These are phyloP conservation scores for Alviniconcha strummeri DNA, from an alignment of 2,888 invertebrate species.

Conservation along the genomic window DNA sequence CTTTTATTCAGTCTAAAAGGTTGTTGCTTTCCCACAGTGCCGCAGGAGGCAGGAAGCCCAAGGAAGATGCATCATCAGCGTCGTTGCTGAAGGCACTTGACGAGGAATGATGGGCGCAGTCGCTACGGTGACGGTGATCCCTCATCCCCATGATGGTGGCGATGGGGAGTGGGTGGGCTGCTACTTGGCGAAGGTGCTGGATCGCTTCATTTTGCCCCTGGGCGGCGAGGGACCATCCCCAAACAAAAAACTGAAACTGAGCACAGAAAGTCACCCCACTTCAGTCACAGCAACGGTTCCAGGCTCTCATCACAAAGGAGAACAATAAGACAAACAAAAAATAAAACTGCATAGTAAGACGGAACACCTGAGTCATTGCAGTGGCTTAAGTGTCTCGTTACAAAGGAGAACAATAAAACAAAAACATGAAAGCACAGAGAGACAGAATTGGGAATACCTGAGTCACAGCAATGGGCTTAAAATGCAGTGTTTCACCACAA, in stretches of 20 bases:
- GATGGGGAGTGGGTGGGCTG: not conserved
- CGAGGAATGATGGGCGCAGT: conserved; percentile 15
- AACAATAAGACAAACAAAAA: too few species aligned
- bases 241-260: conserved; percentile 58
- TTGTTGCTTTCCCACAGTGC: conserved; percentile 36
- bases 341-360: too few species aligned
- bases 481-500: too few species aligned
- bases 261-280: conserved; percentile 16
- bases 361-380: too few species aligned
- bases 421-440: too few species aligned
- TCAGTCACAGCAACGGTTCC: not conserved
- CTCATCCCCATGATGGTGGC: conserved; percentile 12
- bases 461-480: too few species aligned
- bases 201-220: conserved; percentile 13
- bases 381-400: too few species aligned
- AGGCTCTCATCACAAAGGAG: too few species aligned
- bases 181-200: conserved; percentile 32
- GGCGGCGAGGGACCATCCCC: conserved; percentile 44
- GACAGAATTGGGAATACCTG: too few species aligned
- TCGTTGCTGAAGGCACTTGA: conserved; percentile 29
- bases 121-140: not conserved
- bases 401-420: too few species aligned
- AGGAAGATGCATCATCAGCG: not conserved
- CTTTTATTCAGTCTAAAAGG: not conserved
- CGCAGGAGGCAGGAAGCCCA: conserved; percentile 30